Percentiles rank a stretch among this genome's conserved stretches.
phyloP scores from a whole-genome alignment of 2,888 invertebrate species.

The Cantharis rufa region DNA sequence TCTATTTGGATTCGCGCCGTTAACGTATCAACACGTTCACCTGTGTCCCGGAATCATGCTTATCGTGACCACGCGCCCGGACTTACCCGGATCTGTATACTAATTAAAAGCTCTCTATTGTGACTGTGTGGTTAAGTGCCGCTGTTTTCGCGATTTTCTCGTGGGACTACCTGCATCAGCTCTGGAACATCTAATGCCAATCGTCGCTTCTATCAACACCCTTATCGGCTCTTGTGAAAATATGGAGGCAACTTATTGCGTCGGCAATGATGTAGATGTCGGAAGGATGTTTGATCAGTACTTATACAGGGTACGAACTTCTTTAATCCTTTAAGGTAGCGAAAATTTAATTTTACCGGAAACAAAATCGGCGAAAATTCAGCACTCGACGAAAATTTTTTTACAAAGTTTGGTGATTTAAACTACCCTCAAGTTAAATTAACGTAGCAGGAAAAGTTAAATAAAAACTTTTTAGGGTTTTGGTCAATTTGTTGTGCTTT shows the following conservation, averaged over 20 bases:
- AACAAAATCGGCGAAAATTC: neutral
- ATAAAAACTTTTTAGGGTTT: slow-evolving; percentile 45
- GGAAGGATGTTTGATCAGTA: slow-evolving; percentile 71
- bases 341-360: slow-evolving; percentile 5
- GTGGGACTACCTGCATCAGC: slow-evolving; percentile 48
- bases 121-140: slow-evolving; percentile 33
- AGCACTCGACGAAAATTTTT: neutral
- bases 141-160: slow-evolving; percentile 39
- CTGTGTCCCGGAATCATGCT: slow-evolving; percentile 48
- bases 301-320: slow-evolving; percentile 62
- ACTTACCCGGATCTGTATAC: slow-evolving; percentile 36
- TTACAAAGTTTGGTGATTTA: slow-evolving; percentile 19
- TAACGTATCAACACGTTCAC: slow-evolving; percentile 40
- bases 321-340: slow-evolving; percentile 6
- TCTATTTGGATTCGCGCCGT: slow-evolving; percentile 49
- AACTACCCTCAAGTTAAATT: slow-evolving; percentile 41
- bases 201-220: slow-evolving; percentile 59
- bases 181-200: slow-evolving; percentile 59
- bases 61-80: slow-evolving; percentile 47
- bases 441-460: slow-evolving; percentile 46
- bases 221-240: slow-evolving; percentile 59
- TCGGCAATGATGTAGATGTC: slow-evolving; percentile 63
- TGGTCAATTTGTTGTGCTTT: slow-evolving; percentile 47
- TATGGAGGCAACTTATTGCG: slow-evolving; percentile 68
- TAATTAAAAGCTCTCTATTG: slow-evolving; percentile 14